These are phyloP conservation scores for Notarius lentiginosus DNA, from an alignment of 2,113 vertebrate genomes.

Conservation along the genomic window DNA sequence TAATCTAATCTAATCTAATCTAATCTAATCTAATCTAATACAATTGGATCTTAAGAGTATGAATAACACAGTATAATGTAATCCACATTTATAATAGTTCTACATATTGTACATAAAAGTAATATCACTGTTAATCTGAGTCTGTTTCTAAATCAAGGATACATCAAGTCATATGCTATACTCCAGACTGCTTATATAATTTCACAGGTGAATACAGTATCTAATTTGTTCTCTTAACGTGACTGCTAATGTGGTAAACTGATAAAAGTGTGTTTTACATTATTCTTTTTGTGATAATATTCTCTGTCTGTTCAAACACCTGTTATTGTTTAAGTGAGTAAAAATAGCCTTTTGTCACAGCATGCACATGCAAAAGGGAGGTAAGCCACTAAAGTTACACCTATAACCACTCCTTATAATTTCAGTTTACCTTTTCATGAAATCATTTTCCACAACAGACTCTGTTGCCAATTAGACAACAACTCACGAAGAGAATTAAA, in stretches of 20 bases:
- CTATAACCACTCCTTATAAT: conserved; percentile 2
- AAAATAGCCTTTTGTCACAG: conserved; percentile 2
- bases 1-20: too few species aligned
- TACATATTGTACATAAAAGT: background rate
- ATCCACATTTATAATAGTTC: background rate
- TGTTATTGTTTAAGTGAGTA: background rate
- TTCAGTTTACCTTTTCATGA: background rate
- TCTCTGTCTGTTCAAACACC: background rate
- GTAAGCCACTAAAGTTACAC: background rate
- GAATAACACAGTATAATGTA: background rate
- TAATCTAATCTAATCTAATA: background rate
- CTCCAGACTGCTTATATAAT: background rate
- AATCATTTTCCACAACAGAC: background rate
- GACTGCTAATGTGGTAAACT: background rate
- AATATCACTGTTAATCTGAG: background rate
- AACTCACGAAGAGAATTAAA: background rate
- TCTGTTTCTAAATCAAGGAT: background rate
- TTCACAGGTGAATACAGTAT: background rate
- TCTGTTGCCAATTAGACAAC: background rate
- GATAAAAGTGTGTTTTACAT: background rate
- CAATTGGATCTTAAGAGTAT: background rate
- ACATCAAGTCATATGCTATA: background rate
- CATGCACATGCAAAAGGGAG: background rate
- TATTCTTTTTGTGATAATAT: background rate
- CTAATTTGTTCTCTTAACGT: background rate